Conservation (phyloP, 2,888 invertebrate species). For the Teleogryllus oceanicus region DNA sequence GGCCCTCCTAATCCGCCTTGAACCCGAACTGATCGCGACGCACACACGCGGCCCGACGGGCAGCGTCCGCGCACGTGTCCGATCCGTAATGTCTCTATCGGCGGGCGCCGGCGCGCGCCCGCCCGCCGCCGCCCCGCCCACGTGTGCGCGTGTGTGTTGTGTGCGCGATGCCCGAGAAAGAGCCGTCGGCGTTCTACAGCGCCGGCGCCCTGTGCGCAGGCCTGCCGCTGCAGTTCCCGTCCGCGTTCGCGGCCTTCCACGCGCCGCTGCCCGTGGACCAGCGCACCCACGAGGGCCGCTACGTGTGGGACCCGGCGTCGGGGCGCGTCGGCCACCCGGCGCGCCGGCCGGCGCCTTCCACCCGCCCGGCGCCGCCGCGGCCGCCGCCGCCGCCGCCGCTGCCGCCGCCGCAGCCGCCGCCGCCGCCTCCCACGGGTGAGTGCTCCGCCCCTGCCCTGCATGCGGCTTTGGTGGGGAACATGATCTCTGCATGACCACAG, state of each 20-base stretch:
- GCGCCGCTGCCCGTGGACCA: constrained; percentile 60
- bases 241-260: constrained; percentile 54
- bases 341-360: constrained; percentile 42
- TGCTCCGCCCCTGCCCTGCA: background rate
- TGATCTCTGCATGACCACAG: too few relatives aligned
- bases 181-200: constrained; percentile 28
- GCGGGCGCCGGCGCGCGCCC: constrained; percentile 59
- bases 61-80: background rate
- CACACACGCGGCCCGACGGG: background rate
- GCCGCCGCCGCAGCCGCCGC: constrained; percentile 18
- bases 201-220: constrained; percentile 41
- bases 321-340: constrained; percentile 39
- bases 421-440: constrained; percentile 22
- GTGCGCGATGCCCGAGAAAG: constrained; percentile 33
- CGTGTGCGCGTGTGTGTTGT: background rate
- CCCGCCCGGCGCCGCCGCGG: constrained; percentile 42
- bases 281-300: constrained; percentile 53
- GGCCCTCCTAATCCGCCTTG: background rate
- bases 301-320: constrained; percentile 48
- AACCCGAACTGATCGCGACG: background rate
- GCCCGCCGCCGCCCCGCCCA: constrained; percentile 46
- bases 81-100: constrained; percentile 50
- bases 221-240: constrained; percentile 48
- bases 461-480: too few relatives aligned
- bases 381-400: constrained; percentile 22